Evolutionary conservation across 2,888 invertebrate species (phyloP).

Genomic region (Phyto melanocephala): DNA sequence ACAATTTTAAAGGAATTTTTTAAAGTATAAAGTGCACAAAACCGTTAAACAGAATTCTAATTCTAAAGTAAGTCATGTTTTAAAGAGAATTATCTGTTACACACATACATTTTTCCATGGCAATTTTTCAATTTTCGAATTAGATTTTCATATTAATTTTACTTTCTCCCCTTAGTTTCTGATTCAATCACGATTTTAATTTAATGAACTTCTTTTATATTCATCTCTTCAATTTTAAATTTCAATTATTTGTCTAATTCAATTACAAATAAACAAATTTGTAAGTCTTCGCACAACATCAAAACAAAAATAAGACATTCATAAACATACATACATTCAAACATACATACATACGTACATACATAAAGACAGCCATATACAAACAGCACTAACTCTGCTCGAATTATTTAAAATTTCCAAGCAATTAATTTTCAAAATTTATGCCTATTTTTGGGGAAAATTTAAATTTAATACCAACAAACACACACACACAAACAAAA

Average conservation of each 20-base stretch:
- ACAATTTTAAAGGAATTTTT: too few species aligned
- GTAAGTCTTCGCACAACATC: neutral
- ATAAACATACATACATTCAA: neutral
- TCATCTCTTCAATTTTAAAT: neutral
- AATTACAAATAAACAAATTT: slow-evolving; percentile 24
- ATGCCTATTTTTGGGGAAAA: slow-evolving; percentile 47
- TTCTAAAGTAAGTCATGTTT: too few species aligned
- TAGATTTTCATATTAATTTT: too few species aligned
- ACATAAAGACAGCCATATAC: too few species aligned
- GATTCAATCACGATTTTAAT: too few species aligned
- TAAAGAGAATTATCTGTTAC: too few species aligned
- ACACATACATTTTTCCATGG: too few species aligned
- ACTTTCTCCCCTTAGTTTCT: too few species aligned
- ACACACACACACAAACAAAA: neutral
- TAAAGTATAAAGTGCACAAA: too few species aligned
- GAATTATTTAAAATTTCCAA: slow-evolving; percentile 40
- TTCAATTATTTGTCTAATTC: slow-evolving; percentile 26
- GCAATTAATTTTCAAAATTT: slow-evolving; percentile 45
- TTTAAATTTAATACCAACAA: slow-evolving; percentile 23
- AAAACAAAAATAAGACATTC: neutral
- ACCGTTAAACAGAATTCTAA: too few species aligned
- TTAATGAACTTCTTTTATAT: neutral
- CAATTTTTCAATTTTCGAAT: too few species aligned
- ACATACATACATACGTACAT: neutral
- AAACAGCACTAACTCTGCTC: slow-evolving; percentile 1